Percentiles rank a stretch among this genome's conserved stretches.
Evolutionary conservation across 1,140 invertebrate genomes (phyloP).

Genomic region (Drosophila sp.): DNA sequence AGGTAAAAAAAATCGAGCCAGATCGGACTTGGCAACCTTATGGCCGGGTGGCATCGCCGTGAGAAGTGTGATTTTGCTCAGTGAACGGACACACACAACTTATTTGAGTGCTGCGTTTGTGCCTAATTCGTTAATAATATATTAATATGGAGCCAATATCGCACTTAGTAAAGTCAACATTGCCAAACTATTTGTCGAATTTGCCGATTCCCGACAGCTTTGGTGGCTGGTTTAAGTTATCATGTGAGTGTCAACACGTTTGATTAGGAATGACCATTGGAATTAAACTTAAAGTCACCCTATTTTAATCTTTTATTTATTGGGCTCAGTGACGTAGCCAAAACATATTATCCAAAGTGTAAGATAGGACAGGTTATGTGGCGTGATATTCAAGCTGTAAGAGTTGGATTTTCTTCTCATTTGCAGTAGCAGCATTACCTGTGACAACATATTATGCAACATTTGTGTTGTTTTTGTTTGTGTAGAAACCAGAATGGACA

Average conservation of each 20-base stretch:
- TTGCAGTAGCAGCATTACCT: conserved; percentile 13
- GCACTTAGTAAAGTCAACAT: conserved; percentile 89
- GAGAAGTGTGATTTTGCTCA: no score
- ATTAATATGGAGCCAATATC: conserved; percentile 89
- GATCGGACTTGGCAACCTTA: no score
- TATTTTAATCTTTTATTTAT: conserved; percentile 8
- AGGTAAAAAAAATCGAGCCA: no score
- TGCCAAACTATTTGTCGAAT: conserved; percentile 91
- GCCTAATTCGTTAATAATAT: conserved; percentile 56
- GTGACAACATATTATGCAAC: conserved; percentile 65
- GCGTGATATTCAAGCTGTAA: neutral
- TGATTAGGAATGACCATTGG: conserved; percentile 30
- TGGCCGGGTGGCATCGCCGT: no score
- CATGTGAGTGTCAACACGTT: conserved; percentile 86
- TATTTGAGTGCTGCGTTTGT: conserved; percentile 35
- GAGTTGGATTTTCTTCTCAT: conserved; percentile 1
- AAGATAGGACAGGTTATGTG: neutral
- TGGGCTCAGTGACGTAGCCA: conserved; percentile 3
- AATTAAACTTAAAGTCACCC: conserved; percentile 45
- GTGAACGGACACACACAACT: conserved; percentile 26
- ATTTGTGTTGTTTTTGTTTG: conserved; percentile 36
- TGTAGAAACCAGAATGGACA: conserved; percentile 18
- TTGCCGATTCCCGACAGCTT: conserved; percentile 91
- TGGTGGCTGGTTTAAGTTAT: conserved; percentile 91
- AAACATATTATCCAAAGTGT: neutral